These are phyloP conservation scores for Muscina levida DNA, from an alignment of 2,888 invertebrate genomes.

Conservation along the genomic window DNA sequence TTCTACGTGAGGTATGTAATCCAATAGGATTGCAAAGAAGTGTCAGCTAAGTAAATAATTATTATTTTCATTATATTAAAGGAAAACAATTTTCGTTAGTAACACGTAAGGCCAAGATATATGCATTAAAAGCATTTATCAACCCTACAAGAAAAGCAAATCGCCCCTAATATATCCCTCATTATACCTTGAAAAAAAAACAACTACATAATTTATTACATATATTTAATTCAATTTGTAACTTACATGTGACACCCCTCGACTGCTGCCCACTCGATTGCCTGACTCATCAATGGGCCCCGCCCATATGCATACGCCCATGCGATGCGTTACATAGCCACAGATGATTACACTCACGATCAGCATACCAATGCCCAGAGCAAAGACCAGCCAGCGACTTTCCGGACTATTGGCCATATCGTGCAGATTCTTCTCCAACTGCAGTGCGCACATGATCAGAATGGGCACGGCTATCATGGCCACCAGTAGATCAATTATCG, in stretches of 20 bases:
- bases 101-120: no score
- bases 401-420: conserved; percentile 77
- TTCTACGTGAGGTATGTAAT: no score
- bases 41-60: no score
- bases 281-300: conserved; percentile 78
- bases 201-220: no score
- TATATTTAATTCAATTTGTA: no score
- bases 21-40: no score
- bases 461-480: conserved; percentile 80
- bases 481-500: conserved; percentile 79
- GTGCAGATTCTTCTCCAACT: conserved; percentile 79
- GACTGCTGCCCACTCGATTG: conserved; percentile 67
- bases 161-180: no score
- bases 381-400: conserved; percentile 79
- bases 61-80: no score
- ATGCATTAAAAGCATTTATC: no score
- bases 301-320: conserved; percentile 80
- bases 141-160: no score
- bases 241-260: conserved; percentile 73
- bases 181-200: no score
- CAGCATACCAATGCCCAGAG: conserved; percentile 79
- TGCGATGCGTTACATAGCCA: conserved; percentile 80
- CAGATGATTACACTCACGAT: conserved; percentile 79
- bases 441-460: conserved; percentile 78
- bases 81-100: no score